Percentiles rank a stretch among this genome's conserved stretches.
These are phyloP conservation scores for Lepus oiostolus DNA, from an alignment of 2,797 vertebrate species.

Conservation along the genomic window DNA sequence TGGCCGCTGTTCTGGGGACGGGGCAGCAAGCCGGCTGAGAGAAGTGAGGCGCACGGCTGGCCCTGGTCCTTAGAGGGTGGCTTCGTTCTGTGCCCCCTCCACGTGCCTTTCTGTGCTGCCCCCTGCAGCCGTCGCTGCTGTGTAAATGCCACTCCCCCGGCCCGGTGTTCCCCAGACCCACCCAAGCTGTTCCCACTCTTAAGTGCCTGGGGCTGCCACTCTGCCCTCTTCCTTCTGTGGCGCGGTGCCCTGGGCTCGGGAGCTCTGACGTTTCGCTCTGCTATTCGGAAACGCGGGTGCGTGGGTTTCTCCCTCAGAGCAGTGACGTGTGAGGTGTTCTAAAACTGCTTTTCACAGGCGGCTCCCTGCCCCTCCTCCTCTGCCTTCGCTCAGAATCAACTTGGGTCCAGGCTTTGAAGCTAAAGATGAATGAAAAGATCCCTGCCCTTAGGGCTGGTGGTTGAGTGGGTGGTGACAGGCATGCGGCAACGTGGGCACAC, in stretches of 20 bases:
- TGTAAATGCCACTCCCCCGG: neutral
- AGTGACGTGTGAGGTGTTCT: conserved; percentile 17
- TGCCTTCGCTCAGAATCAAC: neutral
- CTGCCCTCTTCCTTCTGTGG: neutral
- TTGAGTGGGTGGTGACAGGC: rapidly evolving
- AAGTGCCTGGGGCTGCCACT: neutral
- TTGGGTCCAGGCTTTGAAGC: neutral
- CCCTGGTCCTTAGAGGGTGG: neutral
- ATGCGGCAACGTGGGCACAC: rapidly evolving
- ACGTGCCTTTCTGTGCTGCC: neutral
- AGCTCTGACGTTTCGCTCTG: neutral
- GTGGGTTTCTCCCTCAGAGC: neutral
- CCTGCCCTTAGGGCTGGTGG: neutral
- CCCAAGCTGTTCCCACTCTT: neutral
- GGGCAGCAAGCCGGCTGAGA: neutral
- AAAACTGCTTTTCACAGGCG: neutral
- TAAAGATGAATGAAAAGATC: neutral
- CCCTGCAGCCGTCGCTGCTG: neutral
- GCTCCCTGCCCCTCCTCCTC: too few species aligned
- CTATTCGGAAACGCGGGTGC: neutral
- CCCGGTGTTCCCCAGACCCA: too few species aligned
- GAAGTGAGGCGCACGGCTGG: neutral
- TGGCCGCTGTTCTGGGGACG: neutral
- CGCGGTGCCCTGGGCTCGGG: neutral
- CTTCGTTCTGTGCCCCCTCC: neutral